Conservation (phyloP, 2,797 vertebrate species). For the Halcyon chelicuti region DNA sequence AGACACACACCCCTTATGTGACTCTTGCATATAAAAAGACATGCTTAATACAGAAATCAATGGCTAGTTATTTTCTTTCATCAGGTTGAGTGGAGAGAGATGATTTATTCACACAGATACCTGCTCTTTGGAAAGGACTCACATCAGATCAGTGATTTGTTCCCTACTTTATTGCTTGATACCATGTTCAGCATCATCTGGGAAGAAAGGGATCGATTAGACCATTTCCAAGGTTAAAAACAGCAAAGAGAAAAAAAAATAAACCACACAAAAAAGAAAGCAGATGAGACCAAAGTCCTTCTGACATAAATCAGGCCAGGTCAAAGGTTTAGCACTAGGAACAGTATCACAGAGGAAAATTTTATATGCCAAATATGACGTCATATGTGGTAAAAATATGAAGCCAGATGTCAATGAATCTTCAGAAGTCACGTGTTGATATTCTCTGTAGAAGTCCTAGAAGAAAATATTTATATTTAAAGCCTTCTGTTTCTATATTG, state of each 20-base stretch:
- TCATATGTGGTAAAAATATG: background rate
- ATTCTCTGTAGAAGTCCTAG: background rate
- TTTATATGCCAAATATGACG: background rate
- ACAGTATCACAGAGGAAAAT: background rate
- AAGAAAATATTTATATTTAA: background rate
- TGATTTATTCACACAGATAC: background rate
- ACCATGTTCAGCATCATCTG: background rate
- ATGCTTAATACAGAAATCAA: background rate
- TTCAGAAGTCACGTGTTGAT: background rate
- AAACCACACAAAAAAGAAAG: background rate
- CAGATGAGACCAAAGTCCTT: background rate
- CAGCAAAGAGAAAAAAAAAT: background rate
- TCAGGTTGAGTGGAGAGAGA: background rate
- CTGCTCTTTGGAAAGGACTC: background rate
- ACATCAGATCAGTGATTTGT: background rate
- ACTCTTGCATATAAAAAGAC: background rate
- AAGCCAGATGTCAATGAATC: background rate
- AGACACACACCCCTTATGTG: background rate
- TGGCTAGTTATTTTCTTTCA: background rate
- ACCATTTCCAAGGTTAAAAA: background rate
- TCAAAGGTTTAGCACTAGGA: background rate
- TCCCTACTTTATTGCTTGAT: background rate
- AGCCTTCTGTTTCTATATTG: background rate
- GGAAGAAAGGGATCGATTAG: background rate
- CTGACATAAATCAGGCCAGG: background rate